phyloP scores from a whole-genome alignment of 2,888 invertebrate genomes.

The Tineola bisselliella region DNA sequence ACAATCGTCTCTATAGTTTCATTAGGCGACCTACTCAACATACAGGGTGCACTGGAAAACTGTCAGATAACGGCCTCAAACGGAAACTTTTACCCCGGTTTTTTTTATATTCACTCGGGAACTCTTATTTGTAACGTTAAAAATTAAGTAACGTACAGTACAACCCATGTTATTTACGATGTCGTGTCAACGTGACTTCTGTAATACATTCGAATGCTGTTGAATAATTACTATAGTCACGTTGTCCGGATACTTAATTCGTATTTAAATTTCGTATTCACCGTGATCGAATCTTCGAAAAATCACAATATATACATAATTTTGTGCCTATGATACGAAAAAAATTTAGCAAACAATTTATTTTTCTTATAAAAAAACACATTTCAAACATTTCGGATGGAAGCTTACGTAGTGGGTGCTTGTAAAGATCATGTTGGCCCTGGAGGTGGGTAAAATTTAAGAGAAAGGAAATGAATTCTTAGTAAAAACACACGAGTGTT shows the following conservation, averaged over 20 bases:
- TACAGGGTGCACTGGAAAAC: conserved; percentile 23
- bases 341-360: background rate
- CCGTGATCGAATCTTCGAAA: too few species aligned
- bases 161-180: conserved; percentile 22
- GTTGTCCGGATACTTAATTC: too few species aligned
- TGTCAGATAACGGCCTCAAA: conserved; percentile 38
- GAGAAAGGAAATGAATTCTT: background rate
- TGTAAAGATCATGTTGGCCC: background rate
- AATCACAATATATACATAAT: too few species aligned
- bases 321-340: too few species aligned
- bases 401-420: background rate
- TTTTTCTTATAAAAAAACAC: background rate
- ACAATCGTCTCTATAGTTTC: conserved; percentile 1
- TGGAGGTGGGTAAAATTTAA: background rate
- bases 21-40: conserved; percentile 15
- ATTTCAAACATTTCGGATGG: background rate
- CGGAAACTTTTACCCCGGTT: conserved; percentile 35
- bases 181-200: conserved; percentile 17
- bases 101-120: conserved; percentile 25
- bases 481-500: background rate
- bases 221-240: conserved; percentile 5
- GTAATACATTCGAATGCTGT: conserved; percentile 20
- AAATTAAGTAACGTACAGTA: conserved; percentile 16
- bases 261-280: too few species aligned
- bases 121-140: conserved; percentile 14